A percentile compares a stretch with the other conserved stretches of the same genome.
Conservation (phyloP, 2,888 invertebrate species). For the Metellina segmentata region DNA sequence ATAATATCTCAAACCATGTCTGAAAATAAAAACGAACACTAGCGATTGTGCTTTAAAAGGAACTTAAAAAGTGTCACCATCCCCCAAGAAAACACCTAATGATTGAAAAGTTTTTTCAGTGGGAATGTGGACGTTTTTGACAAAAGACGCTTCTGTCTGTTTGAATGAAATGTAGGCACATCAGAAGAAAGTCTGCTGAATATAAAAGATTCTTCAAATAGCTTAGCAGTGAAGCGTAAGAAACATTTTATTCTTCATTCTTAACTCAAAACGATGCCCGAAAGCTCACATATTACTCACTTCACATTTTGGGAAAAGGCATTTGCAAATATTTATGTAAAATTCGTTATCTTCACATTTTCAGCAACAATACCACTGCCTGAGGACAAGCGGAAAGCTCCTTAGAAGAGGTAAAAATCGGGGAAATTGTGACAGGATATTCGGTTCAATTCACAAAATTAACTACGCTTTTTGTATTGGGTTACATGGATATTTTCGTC, state of each 20-base stretch:
- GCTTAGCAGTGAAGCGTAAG: background rate
- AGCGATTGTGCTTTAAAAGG: too few relatives aligned
- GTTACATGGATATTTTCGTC: too few relatives aligned
- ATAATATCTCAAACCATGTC: too few relatives aligned
- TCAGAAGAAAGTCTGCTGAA: background rate
- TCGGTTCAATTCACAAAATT: too few relatives aligned
- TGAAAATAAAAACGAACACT: too few relatives aligned
- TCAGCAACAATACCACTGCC: slow-evolving; percentile 6
- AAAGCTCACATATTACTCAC: slow-evolving; percentile 23
- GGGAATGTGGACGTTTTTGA: too few relatives aligned
- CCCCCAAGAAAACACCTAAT: too few relatives aligned
- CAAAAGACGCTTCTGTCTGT: too few relatives aligned
- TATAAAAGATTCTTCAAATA: slow-evolving; percentile 10
- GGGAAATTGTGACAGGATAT: background rate
- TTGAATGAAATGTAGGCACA: too few relatives aligned
- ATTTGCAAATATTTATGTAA: slow-evolving; percentile 35
- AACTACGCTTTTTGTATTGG: too few relatives aligned
- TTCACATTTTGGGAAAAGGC: slow-evolving; percentile 10
- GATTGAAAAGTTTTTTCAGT: too few relatives aligned
- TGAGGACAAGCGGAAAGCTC: background rate
- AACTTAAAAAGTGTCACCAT: too few relatives aligned
- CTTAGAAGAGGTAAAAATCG: background rate
- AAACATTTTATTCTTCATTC: slow-evolving; percentile 7
- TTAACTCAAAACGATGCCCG: background rate
- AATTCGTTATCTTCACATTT: slow-evolving; percentile 22